Evolutionary conservation across 2,888 invertebrate species (phyloP), one percentile per base, ranked within the genome.

Genomic region (Galeopsomyia nigrocyanea): DNA sequence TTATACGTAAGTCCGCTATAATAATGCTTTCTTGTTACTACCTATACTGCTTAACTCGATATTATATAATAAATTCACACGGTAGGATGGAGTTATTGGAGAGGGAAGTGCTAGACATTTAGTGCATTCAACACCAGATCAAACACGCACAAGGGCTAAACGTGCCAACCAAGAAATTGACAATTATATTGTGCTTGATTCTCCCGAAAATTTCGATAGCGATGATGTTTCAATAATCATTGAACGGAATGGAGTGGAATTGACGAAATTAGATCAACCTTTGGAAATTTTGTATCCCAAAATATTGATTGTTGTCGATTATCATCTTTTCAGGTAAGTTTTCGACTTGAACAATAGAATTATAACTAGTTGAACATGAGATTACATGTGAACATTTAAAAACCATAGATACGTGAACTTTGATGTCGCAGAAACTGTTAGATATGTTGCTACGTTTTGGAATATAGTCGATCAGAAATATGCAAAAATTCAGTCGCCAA

Each of bases 391-490:
- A 65, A 26, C 9, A 31, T 31, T 31, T 31, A n/a, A 31, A 31
- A 31, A 31, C 31, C 3, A 5, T 31, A 31, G 31, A 5, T 31
- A 31, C 31, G 3, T 31, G 31, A 31, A 31, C 31, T 31, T 31
- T 5, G 31, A 65, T 10, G 22, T 65, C 16, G n/a, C 55, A 2
- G 55, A 39, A 17, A 56, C 65, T 16, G 22, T 65, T 10, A 55
- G 39, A 47, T 65, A 65, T 47, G 6, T 65, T 1, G 47, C 65
- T 13, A 65, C 56, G 22, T 65, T 65, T 47, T 65, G 65, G 65
- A 65, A 65, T 22, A 14, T 22, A 47, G 65, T 65, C 5, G 65
- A 65, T 10, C 65, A 56, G 47, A 65, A 65, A 16, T 65, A 56
- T 21, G 46, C 21, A 21, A 26, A 14, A 3, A 46, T 65, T 3